Evolutionary conservation across 2,113 vertebrate genomes (phyloP).

Genomic region (Microcebus ravelobensis): DNA sequence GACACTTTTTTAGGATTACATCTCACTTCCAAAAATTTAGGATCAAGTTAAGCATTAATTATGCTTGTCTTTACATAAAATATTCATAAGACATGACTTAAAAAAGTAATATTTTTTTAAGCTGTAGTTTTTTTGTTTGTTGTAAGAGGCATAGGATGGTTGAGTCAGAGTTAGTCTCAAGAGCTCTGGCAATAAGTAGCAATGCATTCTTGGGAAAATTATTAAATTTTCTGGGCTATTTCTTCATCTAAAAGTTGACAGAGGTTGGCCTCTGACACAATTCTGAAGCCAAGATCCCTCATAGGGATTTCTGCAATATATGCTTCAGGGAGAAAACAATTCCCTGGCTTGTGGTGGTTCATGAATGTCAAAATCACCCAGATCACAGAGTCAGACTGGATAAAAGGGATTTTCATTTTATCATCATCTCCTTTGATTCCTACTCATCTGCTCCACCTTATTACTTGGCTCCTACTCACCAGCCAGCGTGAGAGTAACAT

Average conservation of each 20-base stretch:
- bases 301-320: neutral
- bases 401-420: neutral
- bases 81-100: neutral
- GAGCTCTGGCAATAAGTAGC: conserved; percentile 1
- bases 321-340: neutral
- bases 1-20: neutral
- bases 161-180: neutral
- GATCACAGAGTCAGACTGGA: neutral
- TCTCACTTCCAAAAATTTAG: conserved; percentile 45
- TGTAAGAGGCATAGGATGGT: neutral
- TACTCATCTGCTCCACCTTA: neutral
- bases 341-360: neutral
- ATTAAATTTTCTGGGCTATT: neutral
- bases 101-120: conserved; percentile 5
- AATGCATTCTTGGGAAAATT: neutral
- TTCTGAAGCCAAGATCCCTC: neutral
- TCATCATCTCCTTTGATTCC: neutral
- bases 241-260: neutral
- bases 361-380: neutral
- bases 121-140: neutral
- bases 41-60: neutral
- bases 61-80: conserved; percentile 16
- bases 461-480: neutral
- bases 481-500: neutral
- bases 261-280: neutral